These are phyloP conservation scores for Podargus strigoides DNA, from an alignment of 2,797 vertebrate genomes.

Conservation along the genomic window DNA sequence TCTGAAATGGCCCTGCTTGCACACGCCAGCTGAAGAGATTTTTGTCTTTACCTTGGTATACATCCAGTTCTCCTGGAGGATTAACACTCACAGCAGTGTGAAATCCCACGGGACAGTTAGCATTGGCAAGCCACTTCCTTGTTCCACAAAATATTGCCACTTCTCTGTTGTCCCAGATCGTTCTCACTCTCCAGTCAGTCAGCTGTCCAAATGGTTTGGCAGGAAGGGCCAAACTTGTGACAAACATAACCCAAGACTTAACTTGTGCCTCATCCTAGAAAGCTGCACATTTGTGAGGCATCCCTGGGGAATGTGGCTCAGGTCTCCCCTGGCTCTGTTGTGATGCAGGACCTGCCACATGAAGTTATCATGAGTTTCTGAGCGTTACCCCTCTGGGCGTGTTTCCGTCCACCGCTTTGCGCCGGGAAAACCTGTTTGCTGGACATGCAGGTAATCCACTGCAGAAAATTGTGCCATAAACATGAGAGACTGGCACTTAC, in stretches of 20 bases:
- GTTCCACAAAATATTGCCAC: neutral
- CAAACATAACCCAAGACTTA: neutral
- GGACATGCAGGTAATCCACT: neutral
- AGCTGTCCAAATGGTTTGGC: neutral
- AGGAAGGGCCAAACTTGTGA: conserved; percentile 6
- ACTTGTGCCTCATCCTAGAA: neutral
- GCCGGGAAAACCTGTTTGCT: neutral
- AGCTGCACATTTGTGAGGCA: neutral
- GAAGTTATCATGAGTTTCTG: neutral
- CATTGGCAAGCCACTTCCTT: conserved; percentile 13
- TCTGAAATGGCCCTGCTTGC: neutral
- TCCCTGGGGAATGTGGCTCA: neutral
- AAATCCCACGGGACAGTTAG: neutral
- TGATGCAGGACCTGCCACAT: neutral
- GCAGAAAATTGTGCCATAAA: neutral
- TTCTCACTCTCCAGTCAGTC: neutral
- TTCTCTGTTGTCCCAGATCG: neutral
- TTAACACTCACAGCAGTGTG: neutral
- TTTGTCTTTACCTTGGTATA: neutral
- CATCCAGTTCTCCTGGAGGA: neutral
- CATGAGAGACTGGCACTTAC: neutral
- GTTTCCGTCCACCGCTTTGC: neutral
- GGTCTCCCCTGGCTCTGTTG: neutral
- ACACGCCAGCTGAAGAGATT: neutral
- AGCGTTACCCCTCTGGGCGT: neutral